Conservation (phyloP, 2,113 vertebrate genomes). For the Oncorhynchus masou region DNA sequence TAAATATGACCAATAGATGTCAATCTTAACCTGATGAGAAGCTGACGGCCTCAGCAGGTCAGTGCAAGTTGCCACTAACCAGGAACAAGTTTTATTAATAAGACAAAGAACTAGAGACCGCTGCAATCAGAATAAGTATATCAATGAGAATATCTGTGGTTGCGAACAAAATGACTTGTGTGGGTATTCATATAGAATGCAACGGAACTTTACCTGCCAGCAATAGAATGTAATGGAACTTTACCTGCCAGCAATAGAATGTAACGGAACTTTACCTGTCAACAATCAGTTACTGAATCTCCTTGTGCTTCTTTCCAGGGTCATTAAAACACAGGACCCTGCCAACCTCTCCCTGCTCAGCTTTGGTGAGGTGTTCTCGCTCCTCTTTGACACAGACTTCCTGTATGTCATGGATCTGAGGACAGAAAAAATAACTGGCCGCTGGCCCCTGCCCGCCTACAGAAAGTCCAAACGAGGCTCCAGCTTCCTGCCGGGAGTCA, state of each 20-base stretch:
- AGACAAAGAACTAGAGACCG: no score
- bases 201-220: no score
- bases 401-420: slow-evolving; percentile 97
- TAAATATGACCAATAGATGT: no score
- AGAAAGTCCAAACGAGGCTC: slow-evolving; percentile 97
- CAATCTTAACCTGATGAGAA: no score
- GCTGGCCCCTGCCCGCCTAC: slow-evolving; percentile 95
- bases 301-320: slow-evolving; percentile 71
- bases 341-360: slow-evolving; percentile 91
- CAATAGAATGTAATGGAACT: background rate
- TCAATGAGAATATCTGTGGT: no score
- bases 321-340: slow-evolving; percentile 91
- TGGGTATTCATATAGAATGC: no score
- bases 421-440: slow-evolving; percentile 90
- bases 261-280: background rate
- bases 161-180: no score
- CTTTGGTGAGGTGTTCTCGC: slow-evolving; percentile 92
- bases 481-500: slow-evolving; percentile 94
- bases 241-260: background rate
- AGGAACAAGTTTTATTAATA: no score
- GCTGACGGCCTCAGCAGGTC: no score
- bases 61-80: no score
- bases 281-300: background rate
- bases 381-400: slow-evolving; percentile 94
- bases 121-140: no score